Evolutionary conservation across 2,113 vertebrate genomes (phyloP).

Genomic region (Diadophis punctatus): DNA sequence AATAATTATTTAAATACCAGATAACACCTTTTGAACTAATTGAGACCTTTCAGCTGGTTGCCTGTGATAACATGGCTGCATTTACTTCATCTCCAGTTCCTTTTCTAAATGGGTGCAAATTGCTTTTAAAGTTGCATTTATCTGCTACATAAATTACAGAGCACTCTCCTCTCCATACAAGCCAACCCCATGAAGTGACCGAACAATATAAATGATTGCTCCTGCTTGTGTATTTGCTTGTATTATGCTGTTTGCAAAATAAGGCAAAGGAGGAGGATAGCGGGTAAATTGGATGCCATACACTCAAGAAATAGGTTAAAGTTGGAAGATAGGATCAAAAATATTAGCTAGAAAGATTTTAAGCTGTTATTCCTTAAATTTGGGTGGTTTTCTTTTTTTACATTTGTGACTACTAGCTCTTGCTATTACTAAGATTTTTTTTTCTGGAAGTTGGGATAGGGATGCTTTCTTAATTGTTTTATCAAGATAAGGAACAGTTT

Average conservation of each 20-base stretch:
- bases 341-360: background rate
- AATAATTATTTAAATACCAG: conserved; percentile 84
- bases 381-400: background rate
- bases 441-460: background rate
- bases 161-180: background rate
- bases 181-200: conserved; percentile 22
- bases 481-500: background rate
- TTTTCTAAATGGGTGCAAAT: conserved; percentile 59
- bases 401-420: background rate
- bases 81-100: conserved; percentile 63
- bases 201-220: conserved; percentile 13
- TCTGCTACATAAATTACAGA: conserved; percentile 8
- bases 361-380: background rate
- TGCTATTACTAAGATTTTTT: background rate
- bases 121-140: conserved; percentile 48
- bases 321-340: background rate
- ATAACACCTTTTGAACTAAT: conserved; percentile 79
- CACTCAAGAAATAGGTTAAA: background rate
- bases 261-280: background rate
- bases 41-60: conserved; percentile 73
- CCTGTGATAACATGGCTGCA: conserved; percentile 54
- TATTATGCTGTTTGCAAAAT: background rate
- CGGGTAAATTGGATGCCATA: background rate
- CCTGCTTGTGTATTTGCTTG: background rate
- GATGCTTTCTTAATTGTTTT: background rate